Conservation (phyloP, 1,140 invertebrate species). For the Babylonia areolata region DNA sequence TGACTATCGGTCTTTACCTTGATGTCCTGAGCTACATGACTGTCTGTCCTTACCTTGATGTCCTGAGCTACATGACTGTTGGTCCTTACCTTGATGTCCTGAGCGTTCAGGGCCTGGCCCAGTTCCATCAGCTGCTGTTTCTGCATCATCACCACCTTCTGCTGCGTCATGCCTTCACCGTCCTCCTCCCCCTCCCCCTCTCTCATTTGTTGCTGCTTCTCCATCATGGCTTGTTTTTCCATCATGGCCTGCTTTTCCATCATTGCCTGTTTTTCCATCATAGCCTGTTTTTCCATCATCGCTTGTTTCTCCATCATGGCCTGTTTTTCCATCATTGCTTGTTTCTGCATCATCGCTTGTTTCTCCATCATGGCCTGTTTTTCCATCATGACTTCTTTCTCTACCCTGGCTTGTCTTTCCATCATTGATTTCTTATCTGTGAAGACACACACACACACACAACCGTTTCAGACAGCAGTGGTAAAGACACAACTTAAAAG, state of each 20-base stretch:
- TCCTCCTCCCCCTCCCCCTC: constrained; percentile 26
- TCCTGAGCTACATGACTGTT: no score
- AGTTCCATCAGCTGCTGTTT: constrained; percentile 44
- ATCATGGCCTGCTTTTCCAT: constrained; percentile 44
- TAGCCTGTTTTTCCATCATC: constrained; percentile 47
- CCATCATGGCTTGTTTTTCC: constrained; percentile 42
- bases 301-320: constrained; percentile 48
- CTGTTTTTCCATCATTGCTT: constrained; percentile 43
- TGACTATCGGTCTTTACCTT: no score
- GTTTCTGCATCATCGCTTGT: constrained; percentile 40
- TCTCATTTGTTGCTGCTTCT: constrained; percentile 35
- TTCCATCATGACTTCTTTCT: constrained; percentile 49
- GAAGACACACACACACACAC: not conserved
- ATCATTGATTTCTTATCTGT: constrained; percentile 34
- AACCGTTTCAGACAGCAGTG: no score
- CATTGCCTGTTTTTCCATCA: constrained; percentile 51
- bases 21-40: no score
- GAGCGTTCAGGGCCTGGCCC: constrained; percentile 34
- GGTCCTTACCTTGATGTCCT: constrained; percentile 24
- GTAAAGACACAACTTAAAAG: no score
- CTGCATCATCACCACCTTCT: constrained; percentile 50
- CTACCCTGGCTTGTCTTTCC: constrained; percentile 40
- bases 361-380: constrained; percentile 41
- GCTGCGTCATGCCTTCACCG: constrained; percentile 26
- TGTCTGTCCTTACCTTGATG: no score